Base-by-base conservation (phyloP, 2,888 invertebrate genomes). In the Hofmannophila pseudospretella region DNA sequence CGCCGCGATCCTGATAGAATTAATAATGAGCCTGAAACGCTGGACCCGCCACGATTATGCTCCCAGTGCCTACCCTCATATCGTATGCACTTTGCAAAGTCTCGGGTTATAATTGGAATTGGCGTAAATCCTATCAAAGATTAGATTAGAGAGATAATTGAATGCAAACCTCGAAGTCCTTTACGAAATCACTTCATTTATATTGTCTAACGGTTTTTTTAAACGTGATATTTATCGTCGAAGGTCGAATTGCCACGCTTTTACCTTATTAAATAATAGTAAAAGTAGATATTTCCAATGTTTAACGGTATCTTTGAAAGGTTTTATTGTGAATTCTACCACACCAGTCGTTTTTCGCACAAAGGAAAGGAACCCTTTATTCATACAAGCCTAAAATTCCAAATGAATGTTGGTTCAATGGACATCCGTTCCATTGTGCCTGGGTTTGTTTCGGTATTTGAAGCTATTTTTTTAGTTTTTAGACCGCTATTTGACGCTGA, bases 41-140 rank as follows among this genome's bases (percentile, higher is more conserved):
- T 23, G 28, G 28, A 11, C 5, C 16, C 16, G 16, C 5, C 16
- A 16, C 16, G n/a, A n/a, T 16, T 16, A 16, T 16, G 5, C 5
- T 16, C 16, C 16, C 16, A 16, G 5, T 16, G 5, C 16, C 16
- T 29, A 28, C 13, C 43, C 49, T 52, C 49, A 55, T 57, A 50
- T 19, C 27, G 35, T 42, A 56, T 57, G 57, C 57, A 49, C 44
- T 54, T 59, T 54, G 49, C 41, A 44, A 44, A 49, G 32, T 39
- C 40, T 34, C 32, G 9, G 33, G 41, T 45, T 35, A 36, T 34
- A 29, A 16, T 16, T 16, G 16, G 5, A 5, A 16, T 16, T 16
- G 16, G 3, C 16, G 3, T 16, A 16, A 16, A 16, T 16, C 16
- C 30, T 26, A 31, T 35, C 35, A 33, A 42, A 25, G 3, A 25